Evolutionary conservation across 2,113 vertebrate species (phyloP).

Genomic region (Promerops cafer): DNA sequence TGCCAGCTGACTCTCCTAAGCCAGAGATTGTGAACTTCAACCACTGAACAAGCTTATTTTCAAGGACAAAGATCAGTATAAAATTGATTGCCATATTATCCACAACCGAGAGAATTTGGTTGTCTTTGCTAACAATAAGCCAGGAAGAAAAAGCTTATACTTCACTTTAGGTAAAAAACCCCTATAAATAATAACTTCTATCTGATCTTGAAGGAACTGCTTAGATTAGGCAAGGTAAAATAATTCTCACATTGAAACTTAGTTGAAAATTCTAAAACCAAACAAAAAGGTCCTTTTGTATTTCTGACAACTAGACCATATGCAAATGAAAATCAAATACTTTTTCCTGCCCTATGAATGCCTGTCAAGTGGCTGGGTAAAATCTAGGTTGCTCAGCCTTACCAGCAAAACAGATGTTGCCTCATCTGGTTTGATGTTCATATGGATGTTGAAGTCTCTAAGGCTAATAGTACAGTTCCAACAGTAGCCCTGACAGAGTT

Average conservation of each 20-base stretch:
- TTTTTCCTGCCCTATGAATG: not conserved
- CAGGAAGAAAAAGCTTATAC: not conserved
- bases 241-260: not conserved
- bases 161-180: not conserved
- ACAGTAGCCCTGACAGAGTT: conserved; percentile 65
- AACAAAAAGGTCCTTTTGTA: not conserved
- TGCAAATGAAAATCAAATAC: conserved; percentile 43
- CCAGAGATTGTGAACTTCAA: not conserved
- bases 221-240: not conserved
- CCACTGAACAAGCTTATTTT: not conserved
- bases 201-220: not conserved
- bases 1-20: not conserved
- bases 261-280: not conserved
- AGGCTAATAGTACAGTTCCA: conserved; percentile 64
- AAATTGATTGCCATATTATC: not conserved
- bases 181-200: not conserved
- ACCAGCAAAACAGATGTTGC: conserved; percentile 58
- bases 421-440: conserved; percentile 56
- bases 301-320: conserved; percentile 22
- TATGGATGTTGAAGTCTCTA: conserved; percentile 55
- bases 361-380: conserved; percentile 10
- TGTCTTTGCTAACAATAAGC: not conserved
- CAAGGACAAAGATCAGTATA: not conserved
- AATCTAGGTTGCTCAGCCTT: conserved; percentile 33
- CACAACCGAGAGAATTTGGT: not conserved